phyloP scores from a whole-genome alignment of 2,888 invertebrate genomes.

The Pegoplata infirma region DNA sequence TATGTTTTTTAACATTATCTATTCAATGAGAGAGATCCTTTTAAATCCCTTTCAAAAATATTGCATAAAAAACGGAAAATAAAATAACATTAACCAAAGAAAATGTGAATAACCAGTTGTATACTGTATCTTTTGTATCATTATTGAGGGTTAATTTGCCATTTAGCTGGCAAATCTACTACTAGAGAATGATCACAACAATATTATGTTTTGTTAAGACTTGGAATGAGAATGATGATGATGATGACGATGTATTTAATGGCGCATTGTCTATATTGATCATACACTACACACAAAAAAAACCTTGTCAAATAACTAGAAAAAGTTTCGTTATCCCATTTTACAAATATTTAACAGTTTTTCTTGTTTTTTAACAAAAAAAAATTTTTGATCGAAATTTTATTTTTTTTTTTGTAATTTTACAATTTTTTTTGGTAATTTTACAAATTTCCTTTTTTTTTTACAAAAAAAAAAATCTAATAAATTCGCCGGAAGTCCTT shows the following conservation, averaged over 20 bases:
- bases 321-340: too few relatives aligned
- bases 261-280: slow-evolving; percentile 8
- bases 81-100: slow-evolving; percentile 66
- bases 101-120: slow-evolving; percentile 74
- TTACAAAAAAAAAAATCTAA: too few relatives aligned
- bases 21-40: slow-evolving; percentile 48
- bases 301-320: too few relatives aligned
- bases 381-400: too few relatives aligned
- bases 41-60: slow-evolving; percentile 56
- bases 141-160: slow-evolving; percentile 56
- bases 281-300: too few relatives aligned
- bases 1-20: slow-evolving; percentile 53
- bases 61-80: slow-evolving; percentile 31
- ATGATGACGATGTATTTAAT: not conserved
- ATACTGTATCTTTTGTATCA: slow-evolving; percentile 36
- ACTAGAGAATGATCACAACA: slow-evolving; percentile 54
- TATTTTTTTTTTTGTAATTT: too few relatives aligned
- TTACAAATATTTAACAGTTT: too few relatives aligned
- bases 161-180: slow-evolving; percentile 37
- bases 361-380: too few relatives aligned
- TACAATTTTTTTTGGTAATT: too few relatives aligned
- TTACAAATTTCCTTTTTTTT: too few relatives aligned
- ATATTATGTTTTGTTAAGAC: too few relatives aligned
- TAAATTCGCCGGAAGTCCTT: too few relatives aligned
- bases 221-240: not conserved